phyloP scores from a whole-genome alignment of 2,113 vertebrate species.

The Perognathus longimembris region DNA sequence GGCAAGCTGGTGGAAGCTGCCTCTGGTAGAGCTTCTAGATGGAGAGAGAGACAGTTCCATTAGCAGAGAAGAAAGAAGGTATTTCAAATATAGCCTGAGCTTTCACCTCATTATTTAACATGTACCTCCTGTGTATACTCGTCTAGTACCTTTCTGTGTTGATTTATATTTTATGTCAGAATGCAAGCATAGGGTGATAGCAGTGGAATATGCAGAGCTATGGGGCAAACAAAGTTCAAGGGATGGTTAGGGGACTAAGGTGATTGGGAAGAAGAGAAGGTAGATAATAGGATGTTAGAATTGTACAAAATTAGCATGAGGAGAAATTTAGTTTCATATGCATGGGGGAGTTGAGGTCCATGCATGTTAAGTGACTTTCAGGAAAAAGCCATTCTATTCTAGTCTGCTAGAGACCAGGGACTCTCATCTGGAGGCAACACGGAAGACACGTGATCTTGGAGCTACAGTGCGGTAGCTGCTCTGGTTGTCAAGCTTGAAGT shows the following conservation, averaged over 20 bases:
- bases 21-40: background rate
- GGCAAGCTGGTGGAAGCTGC: background rate
- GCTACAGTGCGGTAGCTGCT: background rate
- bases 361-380: background rate
- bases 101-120: conserved; percentile 10
- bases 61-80: background rate
- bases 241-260: background rate
- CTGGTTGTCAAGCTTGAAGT: conserved; percentile 3
- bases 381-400: background rate
- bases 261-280: background rate
- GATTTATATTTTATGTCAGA: no score
- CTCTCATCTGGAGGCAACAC: background rate
- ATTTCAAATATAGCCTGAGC: background rate
- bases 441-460: background rate
- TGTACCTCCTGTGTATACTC: background rate
- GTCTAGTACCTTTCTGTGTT: no score
- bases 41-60: background rate
- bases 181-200: background rate
- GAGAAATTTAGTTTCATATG: background rate
- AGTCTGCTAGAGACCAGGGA: background rate
- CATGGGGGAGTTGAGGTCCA: background rate
- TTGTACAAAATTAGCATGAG: background rate
- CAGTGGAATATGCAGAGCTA: background rate
- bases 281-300: background rate
- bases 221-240: background rate